Percentiles rank a stretch among this genome's conserved stretches.
phyloP scores from a whole-genome alignment of 1,140 invertebrate genomes.

The Ephestia elutella region DNA sequence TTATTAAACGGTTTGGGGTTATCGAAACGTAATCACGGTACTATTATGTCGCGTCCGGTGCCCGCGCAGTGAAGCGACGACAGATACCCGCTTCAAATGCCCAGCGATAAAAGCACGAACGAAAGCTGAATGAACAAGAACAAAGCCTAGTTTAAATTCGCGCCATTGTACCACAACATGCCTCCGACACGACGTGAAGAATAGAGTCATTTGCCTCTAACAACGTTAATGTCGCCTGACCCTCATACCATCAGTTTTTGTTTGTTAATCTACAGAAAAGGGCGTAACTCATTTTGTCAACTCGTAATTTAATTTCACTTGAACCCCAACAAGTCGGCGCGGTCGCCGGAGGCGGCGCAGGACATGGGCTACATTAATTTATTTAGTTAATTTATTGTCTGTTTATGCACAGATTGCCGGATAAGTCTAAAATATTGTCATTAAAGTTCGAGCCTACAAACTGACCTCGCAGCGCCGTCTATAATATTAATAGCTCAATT shows the following conservation, averaged over 20 bases:
- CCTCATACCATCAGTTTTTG: constrained; percentile 71
- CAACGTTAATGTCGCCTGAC: constrained; percentile 62
- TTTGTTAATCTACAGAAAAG: constrained; percentile 73
- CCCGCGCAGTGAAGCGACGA: constrained; percentile 31
- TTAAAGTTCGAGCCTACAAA: constrained; percentile 1
- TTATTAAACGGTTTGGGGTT: not conserved
- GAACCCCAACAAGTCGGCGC: constrained; percentile 47
- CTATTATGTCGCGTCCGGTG: constrained; percentile 8
- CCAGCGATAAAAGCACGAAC: constrained; percentile 64
- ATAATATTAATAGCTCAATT: constrained; percentile 16
- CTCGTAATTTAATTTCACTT: constrained; percentile 71
- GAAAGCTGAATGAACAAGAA: constrained; percentile 66
- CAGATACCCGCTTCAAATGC: constrained; percentile 48
- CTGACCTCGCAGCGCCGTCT: not conserved
- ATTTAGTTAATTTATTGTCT: constrained; percentile 53
- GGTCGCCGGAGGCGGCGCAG: constrained; percentile 34
- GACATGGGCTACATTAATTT: constrained; percentile 48
- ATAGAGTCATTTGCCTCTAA: constrained; percentile 71
- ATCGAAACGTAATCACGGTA: constrained; percentile 7
- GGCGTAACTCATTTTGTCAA: constrained; percentile 74
- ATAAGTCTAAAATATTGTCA: constrained; percentile 15
- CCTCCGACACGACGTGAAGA: constrained; percentile 55
- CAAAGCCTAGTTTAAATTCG: constrained; percentile 61
- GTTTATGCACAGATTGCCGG: constrained; percentile 31
- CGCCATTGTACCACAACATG: constrained; percentile 58